Evolutionary conservation across 2,797 vertebrate genomes (phyloP), one percentile per base, ranked within the genome.

Genomic region (Gorsachius magnificus): DNA sequence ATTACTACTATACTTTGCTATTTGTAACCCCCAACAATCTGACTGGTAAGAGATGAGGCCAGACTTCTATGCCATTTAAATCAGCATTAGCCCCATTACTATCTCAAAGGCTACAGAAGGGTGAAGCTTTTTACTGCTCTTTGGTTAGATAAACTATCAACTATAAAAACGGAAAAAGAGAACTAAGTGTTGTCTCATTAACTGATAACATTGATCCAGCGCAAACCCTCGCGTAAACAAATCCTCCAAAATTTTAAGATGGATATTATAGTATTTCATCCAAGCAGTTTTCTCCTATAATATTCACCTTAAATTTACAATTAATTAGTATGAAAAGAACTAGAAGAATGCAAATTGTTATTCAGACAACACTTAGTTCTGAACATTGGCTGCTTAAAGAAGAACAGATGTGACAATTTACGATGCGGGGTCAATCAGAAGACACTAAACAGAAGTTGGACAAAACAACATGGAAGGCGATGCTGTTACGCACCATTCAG

Each of bases 401-500:
- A 92, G 41, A 93, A 84, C 29, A 71, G 60, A 76, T 8, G 48
- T n/a, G 75, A 92, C 87, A 70, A 86, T 87, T 92, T 89, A 95
- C 28, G 26, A 35, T 29, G 61, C 3, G 2, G 36, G 63, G 57
- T 95, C 93, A 51, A 33, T 83, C 72, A 76, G 58, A 86, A 94
- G 78, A 96, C 83, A 86, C 58, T 79, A 54, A 92, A 83, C 65
- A 95, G 57, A 78, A 91, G 91, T 9, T 92, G 88, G 95, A 96
- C 91, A 95, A 93, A 96, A 96, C 66, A 94, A 91, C 80, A 96
- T 11, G 53, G 95, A 89, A 97, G 83, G 95, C 9, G 8, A 96
- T 66, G 92, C 45, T 76, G 83, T 71, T 77, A 87, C 31, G 54
- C 95, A 96, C 93, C 92, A 92, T 85, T 95, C 51, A 4, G 84